Evolutionary conservation across 2,888 invertebrate genomes (phyloP), one percentile per base, ranked within the genome.

Genomic region (Trachelus tabidus): DNA sequence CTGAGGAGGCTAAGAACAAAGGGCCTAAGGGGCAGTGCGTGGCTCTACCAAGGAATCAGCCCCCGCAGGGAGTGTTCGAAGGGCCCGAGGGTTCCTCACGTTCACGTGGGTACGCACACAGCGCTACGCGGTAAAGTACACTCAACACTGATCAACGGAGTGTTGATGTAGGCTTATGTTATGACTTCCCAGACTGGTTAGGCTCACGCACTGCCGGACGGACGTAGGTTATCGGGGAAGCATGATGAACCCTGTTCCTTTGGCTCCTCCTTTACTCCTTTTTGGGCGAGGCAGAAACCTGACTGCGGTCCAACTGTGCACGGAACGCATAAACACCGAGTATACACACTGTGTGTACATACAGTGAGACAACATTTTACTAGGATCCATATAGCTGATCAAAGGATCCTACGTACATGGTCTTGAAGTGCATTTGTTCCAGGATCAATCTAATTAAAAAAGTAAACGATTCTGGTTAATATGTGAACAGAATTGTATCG

Each of bases 11-110:
- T 23, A 34, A 34, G 82, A 81, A 83, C 82, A 85, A 89, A 89
- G 89, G 90, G 88, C 89, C 88, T 87, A 85, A 87, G 86, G 88
- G 87, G 85, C 84, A 82, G 87, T 90, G 90, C 90, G 90, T 89
- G 89, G 87, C 84, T 77, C 83, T 90, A 90, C 85, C 90, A 90
- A 90, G 90, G 86, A 75, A 90, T 81, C 89, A 90, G 89, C 85
- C 88, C 85, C 85, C 83, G 85, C 79, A 88, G 88, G 88, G 82
- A 87, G 90, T 90, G 80, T 86, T 79, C 83, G 82, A 85, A 86
- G 88, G 87, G 86, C 84, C 86, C 81, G 81, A 83, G 83, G 82
- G 79, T 82, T 81, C 81, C 77, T 81, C 81, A 84, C 83, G 81
- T 82, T 81, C 78, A 78, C 77, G 74, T 40, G 69, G 73, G 34